A percentile compares a stretch with the other conserved stretches of the same genome.
Evolutionary conservation across 1,140 invertebrate genomes (phyloP).

Genomic region (Sinonovacula constricta): DNA sequence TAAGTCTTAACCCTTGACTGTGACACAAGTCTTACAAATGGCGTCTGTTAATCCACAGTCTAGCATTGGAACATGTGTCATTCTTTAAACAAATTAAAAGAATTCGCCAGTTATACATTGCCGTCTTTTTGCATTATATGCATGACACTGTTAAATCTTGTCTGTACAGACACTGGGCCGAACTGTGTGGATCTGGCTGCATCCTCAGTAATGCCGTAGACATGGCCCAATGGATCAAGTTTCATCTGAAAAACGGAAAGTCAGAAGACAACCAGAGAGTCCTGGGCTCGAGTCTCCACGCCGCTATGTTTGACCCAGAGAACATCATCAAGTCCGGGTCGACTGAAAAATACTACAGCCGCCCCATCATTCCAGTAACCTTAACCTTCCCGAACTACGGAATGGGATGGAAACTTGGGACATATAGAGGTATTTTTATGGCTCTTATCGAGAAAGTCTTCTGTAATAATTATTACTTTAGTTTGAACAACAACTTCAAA

Average conservation of each 20-base stretch:
- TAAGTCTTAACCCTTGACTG: too few relatives aligned
- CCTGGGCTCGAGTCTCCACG: constrained; percentile 26
- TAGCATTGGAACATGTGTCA: too few relatives aligned
- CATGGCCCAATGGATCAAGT: constrained; percentile 70
- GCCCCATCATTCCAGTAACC: constrained; percentile 50
- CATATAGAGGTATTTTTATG: constrained; percentile 69
- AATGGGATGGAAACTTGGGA: constrained; percentile 60
- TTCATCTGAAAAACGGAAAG: constrained; percentile 59
- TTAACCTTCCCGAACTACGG: constrained; percentile 52
- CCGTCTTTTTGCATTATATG: too few relatives aligned
- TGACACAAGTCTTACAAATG: too few relatives aligned
- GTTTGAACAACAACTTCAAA: too few relatives aligned
- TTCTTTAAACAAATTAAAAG: too few relatives aligned
- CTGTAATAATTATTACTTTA: too few relatives aligned
- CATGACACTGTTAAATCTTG: too few relatives aligned
- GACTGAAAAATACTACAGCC: constrained; percentile 37
- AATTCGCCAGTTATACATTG: too few relatives aligned
- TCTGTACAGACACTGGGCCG: constrained; percentile 60
- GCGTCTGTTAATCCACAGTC: too few relatives aligned
- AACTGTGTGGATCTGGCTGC: constrained; percentile 61
- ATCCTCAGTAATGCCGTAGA: constrained; percentile 65
- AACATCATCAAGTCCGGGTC: constrained; percentile 34
- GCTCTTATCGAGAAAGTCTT: too few relatives aligned
- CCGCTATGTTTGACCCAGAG: constrained; percentile 34
- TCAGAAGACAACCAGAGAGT: constrained; percentile 26